These are phyloP conservation scores for Himalopsyche kuldschensis DNA, from an alignment of 2,888 invertebrate genomes.

Conservation along the genomic window DNA sequence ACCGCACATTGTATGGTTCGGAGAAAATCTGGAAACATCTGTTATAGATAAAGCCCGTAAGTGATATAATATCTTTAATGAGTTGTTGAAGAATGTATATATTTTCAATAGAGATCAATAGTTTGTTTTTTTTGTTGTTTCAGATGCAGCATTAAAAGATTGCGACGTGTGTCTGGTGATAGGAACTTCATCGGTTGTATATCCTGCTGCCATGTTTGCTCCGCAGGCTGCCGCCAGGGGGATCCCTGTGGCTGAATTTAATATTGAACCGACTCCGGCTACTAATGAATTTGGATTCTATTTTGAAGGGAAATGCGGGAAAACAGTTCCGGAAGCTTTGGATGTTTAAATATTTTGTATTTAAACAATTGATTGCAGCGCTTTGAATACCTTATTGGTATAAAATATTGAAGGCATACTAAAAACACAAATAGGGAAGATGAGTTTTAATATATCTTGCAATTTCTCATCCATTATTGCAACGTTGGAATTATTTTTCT, in stretches of 20 bases:
- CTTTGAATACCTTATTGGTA: too few species aligned
- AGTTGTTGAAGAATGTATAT: neutral
- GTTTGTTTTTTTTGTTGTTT: constrained; percentile 39
- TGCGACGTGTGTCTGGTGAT: constrained; percentile 82
- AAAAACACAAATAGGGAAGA: too few species aligned
- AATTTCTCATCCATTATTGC: too few species aligned
- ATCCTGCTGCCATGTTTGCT: constrained; percentile 87
- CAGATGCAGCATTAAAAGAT: constrained; percentile 63
- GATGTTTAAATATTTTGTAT: constrained; percentile 42
- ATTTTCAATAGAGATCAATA: neutral
- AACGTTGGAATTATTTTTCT: too few species aligned
- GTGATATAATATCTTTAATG: neutral
- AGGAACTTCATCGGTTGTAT: constrained; percentile 85
- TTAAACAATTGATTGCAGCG: neutral
- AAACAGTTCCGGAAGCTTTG: constrained; percentile 50
- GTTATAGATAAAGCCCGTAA: constrained; percentile 67
- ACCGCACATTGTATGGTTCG: constrained; percentile 89
- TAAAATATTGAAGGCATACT: too few species aligned
- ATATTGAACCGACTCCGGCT: constrained; percentile 56
- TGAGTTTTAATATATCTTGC: too few species aligned
- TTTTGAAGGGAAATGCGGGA: constrained; percentile 56
- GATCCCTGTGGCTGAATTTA: constrained; percentile 76
- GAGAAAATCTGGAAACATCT: constrained; percentile 69
- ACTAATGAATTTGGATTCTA: constrained; percentile 53
- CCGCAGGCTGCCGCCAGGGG: constrained; percentile 74